phyloP scores from a whole-genome alignment of 2,113 vertebrate genomes.

The Pantherophis guttatus region DNA sequence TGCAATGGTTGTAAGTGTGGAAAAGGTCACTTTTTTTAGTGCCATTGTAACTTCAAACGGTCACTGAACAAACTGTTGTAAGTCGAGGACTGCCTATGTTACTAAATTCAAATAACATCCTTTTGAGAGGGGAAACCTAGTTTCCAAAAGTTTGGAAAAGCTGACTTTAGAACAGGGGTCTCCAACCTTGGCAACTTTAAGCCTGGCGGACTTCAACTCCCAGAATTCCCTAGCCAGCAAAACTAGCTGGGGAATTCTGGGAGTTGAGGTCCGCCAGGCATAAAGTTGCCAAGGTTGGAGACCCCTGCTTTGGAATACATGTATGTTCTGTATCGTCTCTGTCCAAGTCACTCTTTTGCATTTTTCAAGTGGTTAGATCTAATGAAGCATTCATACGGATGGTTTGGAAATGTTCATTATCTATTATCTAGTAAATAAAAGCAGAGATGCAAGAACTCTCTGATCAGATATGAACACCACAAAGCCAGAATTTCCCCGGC shows the following conservation, averaged over 20 bases:
- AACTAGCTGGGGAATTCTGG: no score
- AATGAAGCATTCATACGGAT: neutral
- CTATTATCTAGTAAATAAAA: neutral
- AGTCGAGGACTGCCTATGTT: neutral
- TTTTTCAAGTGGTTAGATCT: neutral
- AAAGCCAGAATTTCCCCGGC: conserved; percentile 10
- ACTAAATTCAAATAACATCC: neutral
- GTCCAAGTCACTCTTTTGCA: neutral
- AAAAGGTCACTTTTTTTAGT: neutral
- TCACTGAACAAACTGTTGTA: neutral
- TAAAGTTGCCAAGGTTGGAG: no score
- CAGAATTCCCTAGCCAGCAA: no score
- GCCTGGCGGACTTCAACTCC: no score
- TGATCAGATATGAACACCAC: conserved; percentile 15
- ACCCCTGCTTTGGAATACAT: neutral
- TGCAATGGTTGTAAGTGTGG: no score
- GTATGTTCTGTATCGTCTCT: neutral
- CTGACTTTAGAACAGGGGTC: neutral
- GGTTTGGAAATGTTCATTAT: neutral
- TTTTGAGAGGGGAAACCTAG: neutral
- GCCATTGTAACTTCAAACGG: neutral
- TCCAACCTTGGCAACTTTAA: no score
- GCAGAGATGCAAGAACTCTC: neutral
- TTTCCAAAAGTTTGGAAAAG: neutral
- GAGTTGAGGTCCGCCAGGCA: no score